Percentiles rank a stretch among this genome's conserved stretches.
These are phyloP conservation scores for Leptinotarsa defecta DNA, from an alignment of 1,140 invertebrate species.

Conservation along the genomic window DNA sequence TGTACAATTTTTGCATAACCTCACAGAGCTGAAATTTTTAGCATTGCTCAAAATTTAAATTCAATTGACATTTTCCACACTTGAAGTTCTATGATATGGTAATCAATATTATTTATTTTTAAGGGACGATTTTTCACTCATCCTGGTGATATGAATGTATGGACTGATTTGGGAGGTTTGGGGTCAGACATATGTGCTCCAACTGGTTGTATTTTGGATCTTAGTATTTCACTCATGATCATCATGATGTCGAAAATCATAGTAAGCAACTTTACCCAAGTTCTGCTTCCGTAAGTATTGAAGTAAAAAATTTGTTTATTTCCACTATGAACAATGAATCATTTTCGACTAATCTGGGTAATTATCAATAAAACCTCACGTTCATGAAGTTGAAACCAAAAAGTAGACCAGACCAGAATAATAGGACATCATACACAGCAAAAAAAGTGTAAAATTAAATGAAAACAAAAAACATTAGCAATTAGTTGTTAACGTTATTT, in stretches of 20 bases:
- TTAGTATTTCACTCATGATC: conserved; percentile 39
- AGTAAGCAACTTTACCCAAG: conserved; percentile 30
- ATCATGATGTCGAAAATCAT: conserved; percentile 37
- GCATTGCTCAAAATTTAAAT: not conserved
- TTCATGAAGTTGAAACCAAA: too few species aligned
- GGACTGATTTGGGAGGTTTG: conserved; percentile 27
- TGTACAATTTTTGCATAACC: not conserved
- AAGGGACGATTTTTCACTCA: conserved; percentile 42
- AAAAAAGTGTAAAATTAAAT: too few species aligned
- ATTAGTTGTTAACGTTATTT: too few species aligned
- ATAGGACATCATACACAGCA: too few species aligned
- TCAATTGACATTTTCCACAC: not conserved
- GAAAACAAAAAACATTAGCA: too few species aligned
- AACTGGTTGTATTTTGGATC: conserved; percentile 39
- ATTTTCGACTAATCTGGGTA: too few species aligned
- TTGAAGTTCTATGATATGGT: not conserved
- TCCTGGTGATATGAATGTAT: conserved; percentile 38
- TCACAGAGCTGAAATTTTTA: not conserved
- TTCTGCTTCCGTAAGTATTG: conserved; percentile 37
- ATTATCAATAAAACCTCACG: too few species aligned
- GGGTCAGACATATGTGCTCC: conserved; percentile 40
- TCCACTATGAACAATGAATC: too few species aligned
- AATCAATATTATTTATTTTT: not conserved
- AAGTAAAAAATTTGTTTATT: too few species aligned
- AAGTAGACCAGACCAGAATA: too few species aligned